A percentile compares a stretch with the other conserved stretches of the same genome.
These are phyloP conservation scores for Drosophila yakuba DNA, from an alignment of 1,140 invertebrate species.

Conservation along the genomic window DNA sequence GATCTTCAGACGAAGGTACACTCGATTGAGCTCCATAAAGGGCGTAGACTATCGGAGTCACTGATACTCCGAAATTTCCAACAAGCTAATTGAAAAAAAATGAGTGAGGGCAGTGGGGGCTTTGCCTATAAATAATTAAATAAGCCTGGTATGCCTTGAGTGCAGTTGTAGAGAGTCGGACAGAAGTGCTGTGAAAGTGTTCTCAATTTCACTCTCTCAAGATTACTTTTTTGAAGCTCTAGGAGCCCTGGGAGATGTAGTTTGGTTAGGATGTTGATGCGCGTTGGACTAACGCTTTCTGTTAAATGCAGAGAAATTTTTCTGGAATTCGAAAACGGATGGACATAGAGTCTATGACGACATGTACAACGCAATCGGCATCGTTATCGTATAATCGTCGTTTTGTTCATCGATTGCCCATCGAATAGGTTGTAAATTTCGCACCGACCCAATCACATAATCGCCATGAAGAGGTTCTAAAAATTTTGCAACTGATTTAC, in stretches of 20 bases:
- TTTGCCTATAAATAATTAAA: slow-evolving; percentile 8
- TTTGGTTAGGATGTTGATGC: not conserved
- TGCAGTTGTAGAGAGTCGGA: slow-evolving; percentile 3
- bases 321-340: not conserved
- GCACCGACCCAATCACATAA: not conserved
- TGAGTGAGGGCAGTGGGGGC: not conserved
- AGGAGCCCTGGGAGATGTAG: not conserved
- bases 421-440: slow-evolving; percentile 21
- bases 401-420: slow-evolving; percentile 1
- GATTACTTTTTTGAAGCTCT: slow-evolving; percentile 5
- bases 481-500: slow-evolving; percentile 59
- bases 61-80: not conserved
- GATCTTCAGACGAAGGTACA: not conserved
- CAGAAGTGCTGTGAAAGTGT: slow-evolving; percentile 5
- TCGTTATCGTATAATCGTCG: not conserved
- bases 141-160: slow-evolving; percentile 3
- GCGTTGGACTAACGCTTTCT: too few relatives aligned
- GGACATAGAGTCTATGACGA: not conserved
- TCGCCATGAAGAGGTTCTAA: not conserved
- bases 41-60: not conserved
- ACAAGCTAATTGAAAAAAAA: not conserved
- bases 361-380: not conserved
- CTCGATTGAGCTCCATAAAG: not conserved
- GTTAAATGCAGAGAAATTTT: too few relatives aligned
- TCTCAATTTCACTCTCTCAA: slow-evolving; percentile 5